A percentile compares a stretch with the other conserved stretches of the same genome.
These are phyloP conservation scores for Pelvicachromis taeniatus DNA, from an alignment of 2,113 vertebrate species.

Conservation along the genomic window DNA sequence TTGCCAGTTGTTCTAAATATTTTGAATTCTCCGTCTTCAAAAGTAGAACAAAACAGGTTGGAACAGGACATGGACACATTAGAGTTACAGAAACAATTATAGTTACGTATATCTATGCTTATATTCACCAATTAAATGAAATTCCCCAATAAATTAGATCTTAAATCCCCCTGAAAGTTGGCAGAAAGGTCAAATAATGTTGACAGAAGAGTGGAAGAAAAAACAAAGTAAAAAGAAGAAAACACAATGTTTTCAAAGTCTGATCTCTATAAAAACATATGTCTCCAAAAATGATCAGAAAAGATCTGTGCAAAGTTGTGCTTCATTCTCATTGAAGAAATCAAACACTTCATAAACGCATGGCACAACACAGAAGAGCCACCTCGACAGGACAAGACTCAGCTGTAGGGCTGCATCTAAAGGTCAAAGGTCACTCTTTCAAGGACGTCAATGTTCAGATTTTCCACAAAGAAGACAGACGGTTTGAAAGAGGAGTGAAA, in stretches of 20 bases:
- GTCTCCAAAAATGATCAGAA: rapidly evolving
- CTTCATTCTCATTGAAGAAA: not conserved
- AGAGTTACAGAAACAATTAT: not conserved
- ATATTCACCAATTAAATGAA: rapidly evolving
- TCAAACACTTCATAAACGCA: not conserved
- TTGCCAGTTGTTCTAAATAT: not conserved
- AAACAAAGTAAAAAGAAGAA: not conserved
- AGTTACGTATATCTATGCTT: not conserved
- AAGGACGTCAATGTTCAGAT: rapidly evolving
- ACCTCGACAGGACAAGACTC: not conserved
- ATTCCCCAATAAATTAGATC: too few species aligned
- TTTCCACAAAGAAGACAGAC: not conserved
- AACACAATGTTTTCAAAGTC: not conserved
- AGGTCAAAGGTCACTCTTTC: not conserved
- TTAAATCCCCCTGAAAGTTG: not conserved
- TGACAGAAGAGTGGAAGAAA: not conserved
- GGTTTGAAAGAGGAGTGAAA: not conserved
- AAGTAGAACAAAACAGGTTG: not conserved
- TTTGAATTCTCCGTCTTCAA: not conserved
- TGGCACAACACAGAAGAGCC: not conserved
- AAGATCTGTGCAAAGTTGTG: not conserved
- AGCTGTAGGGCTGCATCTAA: not conserved
- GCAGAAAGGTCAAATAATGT: not conserved
- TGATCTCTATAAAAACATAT: not conserved
- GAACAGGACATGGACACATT: not conserved